phyloP scores from a whole-genome alignment of 2,113 vertebrate species.

The Pseudolaguvia tuberculata region DNA sequence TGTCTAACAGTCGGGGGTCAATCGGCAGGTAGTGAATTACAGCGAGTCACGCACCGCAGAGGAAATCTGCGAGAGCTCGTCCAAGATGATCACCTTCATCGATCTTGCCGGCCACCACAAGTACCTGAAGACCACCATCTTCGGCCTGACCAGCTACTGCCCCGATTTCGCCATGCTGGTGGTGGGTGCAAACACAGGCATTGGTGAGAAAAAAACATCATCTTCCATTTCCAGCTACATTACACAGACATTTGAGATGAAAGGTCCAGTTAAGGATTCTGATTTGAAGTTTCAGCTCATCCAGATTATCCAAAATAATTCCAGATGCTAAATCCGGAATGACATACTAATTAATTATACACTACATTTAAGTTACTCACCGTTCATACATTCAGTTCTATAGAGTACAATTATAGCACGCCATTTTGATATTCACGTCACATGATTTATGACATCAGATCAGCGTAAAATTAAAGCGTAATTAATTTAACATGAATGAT shows the following conservation, averaged over 20 bases:
- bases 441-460: too few species aligned
- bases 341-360: too few species aligned
- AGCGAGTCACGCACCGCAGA: conserved; percentile 92
- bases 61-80: conserved; percentile 94
- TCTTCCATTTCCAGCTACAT: not conserved
- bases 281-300: not conserved
- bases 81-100: conserved; percentile 99
- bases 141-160: conserved; percentile 94
- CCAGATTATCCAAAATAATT: too few species aligned
- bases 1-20: conserved; percentile 3
- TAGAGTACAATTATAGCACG: too few species aligned
- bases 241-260: not conserved
- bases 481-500: too few species aligned
- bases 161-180: conserved; percentile 95
- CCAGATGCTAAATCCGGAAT: too few species aligned
- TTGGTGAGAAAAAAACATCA: conserved; percentile 67
- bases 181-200: conserved; percentile 93
- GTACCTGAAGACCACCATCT: conserved; percentile 95
- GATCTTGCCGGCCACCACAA: conserved; percentile 96
- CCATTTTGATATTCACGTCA: too few species aligned
- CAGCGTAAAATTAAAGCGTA: too few species aligned
- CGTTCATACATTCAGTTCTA: too few species aligned
- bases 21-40: conserved; percentile 88
- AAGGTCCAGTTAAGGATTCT: not conserved
- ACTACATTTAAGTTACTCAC: too few species aligned